Base-by-base conservation (phyloP, 2,888 invertebrate genomes). In the Petrolisthes cinctipes region DNA sequence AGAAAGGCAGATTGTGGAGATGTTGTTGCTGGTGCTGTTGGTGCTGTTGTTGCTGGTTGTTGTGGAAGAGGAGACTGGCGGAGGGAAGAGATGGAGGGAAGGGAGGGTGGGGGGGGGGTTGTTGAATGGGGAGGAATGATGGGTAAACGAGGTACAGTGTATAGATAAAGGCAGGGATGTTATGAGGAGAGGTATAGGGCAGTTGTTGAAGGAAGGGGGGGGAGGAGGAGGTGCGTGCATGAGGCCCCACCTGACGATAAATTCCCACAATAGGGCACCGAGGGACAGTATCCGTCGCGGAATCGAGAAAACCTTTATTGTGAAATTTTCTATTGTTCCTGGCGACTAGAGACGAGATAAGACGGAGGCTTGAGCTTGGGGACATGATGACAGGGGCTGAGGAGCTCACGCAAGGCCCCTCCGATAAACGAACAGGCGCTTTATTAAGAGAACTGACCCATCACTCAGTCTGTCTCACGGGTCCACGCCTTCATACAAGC, bases 251-350 rank as follows among this genome's bases (percentile, higher is more conserved):
- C n/a, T 17, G 17, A 71, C 71, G 71, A 71, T 71, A 71, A 71
- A 71, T 71, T 71, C n/a, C n/a, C 71, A 71, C 71, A 71, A 71
- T 71, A 71, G 71, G 71, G n/a, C 71, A n/a, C 71, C n/a, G n/a
- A 71, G n/a, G 71, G 71, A 71, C 71, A 71, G 71, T 71, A 71
- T 71, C 71, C 71, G n/a, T 5, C 71, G 7, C 5, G 71, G 71
- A 71, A 71, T 71, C 71, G 71, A 71, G n/a, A 71, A 71, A 11
- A 17, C 71, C 9, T 7, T 7, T 11, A 71, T 71, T 71, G 71
- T 71, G 71, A 71, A 71, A 71, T 71, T n/a, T n/a, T 5, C 71
- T n/a, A 71, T 71, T 71, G 71, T 71, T n/a, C 71, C 71, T 17
- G 71, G n/a, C n/a, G 71, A 11, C 71, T 71, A n/a, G n/a, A 71